Conservation (phyloP, 2,113 vertebrate species). For the Lanius ludovicianus region DNA sequence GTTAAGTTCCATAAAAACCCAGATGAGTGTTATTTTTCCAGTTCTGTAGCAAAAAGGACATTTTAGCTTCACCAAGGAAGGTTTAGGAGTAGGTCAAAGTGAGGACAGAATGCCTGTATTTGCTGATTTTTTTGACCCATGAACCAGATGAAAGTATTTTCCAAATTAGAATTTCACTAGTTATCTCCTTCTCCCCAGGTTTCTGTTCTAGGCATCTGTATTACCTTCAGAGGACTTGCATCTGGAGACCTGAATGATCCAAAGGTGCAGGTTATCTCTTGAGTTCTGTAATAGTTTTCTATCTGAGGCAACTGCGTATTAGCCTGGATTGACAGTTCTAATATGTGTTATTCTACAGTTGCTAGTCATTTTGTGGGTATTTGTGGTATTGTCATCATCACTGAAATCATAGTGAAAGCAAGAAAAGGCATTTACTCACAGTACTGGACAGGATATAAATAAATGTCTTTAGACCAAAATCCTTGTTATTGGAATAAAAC, state of each 20-base stretch:
- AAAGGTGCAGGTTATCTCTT: not conserved
- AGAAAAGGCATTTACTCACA: not conserved
- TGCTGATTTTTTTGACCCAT: not conserved
- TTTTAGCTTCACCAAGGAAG: not conserved
- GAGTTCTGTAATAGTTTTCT: slow-evolving; percentile 1
- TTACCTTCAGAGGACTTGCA: not conserved
- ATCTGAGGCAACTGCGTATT: not conserved
- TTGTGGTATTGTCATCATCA: not conserved
- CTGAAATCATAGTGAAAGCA: slow-evolving; percentile 10
- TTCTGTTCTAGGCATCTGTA: not conserved
- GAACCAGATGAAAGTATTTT: not conserved
- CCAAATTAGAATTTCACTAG: not conserved
- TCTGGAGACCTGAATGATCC: not conserved
- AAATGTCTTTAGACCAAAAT: not conserved
- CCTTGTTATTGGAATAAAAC: not conserved
- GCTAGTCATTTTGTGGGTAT: slow-evolving; percentile 4
- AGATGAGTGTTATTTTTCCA: not conserved
- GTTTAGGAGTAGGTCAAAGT: not conserved
- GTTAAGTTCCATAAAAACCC: not conserved
- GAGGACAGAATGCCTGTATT: not conserved
- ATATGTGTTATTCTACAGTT: slow-evolving; percentile 23
- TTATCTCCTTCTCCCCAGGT: not conserved
- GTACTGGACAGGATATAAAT: slow-evolving; percentile 2
- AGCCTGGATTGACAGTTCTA: slow-evolving; percentile 32
- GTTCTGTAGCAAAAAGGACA: not conserved